Evolutionary conservation across 2,888 invertebrate species (phyloP).

Genomic region (Zele albiditarsus): DNA sequence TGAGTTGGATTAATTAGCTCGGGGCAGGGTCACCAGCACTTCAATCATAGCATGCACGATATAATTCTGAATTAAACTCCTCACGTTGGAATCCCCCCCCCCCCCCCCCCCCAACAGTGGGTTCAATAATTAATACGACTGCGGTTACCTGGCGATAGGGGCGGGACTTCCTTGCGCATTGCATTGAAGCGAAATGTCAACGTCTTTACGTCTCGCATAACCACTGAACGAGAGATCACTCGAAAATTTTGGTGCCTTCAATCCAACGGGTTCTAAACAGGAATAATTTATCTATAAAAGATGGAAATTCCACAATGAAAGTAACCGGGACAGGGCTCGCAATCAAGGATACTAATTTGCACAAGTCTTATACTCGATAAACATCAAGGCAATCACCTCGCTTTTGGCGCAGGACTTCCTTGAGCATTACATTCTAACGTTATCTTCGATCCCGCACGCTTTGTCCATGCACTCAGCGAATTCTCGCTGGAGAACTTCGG

Average conservation of each 20-base stretch:
- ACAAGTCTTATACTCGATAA: not conserved
- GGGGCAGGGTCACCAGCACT: constrained; percentile 25
- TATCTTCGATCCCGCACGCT: constrained; percentile 42
- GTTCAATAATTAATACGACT: constrained; percentile 7
- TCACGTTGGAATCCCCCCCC: not conserved
- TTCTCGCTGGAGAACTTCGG: constrained; percentile 69
- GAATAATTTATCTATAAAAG: constrained; percentile 25
- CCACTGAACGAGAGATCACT: constrained; percentile 78
- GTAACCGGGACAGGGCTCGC: constrained; percentile 49
- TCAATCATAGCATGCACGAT: not conserved
- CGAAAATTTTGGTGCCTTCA: constrained; percentile 80
- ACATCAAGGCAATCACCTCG: constrained; percentile 15
- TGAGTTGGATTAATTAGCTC: constrained; percentile 1
- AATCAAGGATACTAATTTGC: not conserved
- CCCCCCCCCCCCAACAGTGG: not conserved
- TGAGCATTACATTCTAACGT: constrained; percentile 75
- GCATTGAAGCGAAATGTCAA: constrained; percentile 67
- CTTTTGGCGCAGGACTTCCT: constrained; percentile 75
- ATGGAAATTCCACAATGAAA: constrained; percentile 49
- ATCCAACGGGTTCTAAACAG: constrained; percentile 79
- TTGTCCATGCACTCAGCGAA: constrained; percentile 49
- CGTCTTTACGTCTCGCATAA: constrained; percentile 73
- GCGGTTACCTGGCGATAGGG: constrained; percentile 79
- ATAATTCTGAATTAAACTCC: not conserved
- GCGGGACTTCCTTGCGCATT: constrained; percentile 82